Conservation (phyloP, 2,888 invertebrate species). For the Amphipoea oculea region DNA sequence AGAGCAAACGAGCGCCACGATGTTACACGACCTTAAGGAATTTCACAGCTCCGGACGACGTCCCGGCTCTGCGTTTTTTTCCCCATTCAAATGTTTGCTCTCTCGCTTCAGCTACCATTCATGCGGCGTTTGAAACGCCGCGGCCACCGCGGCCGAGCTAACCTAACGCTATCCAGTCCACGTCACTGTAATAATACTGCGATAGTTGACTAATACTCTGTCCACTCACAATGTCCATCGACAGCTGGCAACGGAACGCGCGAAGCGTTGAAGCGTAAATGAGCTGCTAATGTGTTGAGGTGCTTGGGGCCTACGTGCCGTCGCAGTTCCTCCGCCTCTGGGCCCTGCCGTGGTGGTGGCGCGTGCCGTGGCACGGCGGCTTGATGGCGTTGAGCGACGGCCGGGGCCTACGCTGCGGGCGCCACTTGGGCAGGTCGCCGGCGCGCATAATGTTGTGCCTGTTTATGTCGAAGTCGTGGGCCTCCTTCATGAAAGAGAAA, state of each 20-base stretch:
- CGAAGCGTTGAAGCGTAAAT: slow-evolving; percentile 89
- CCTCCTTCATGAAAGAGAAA: slow-evolving; percentile 92
- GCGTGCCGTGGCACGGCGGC: slow-evolving; percentile 83
- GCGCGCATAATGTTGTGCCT: slow-evolving; percentile 91
- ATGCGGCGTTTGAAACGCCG: slow-evolving; percentile 86
- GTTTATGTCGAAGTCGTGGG: slow-evolving; percentile 91
- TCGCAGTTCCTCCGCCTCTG: slow-evolving; percentile 88
- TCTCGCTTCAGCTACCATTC: slow-evolving; percentile 89
- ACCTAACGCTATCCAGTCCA: slow-evolving; percentile 89
- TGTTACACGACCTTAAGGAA: slow-evolving; percentile 89
- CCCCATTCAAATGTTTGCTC: slow-evolving; percentile 88
- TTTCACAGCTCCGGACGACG: slow-evolving; percentile 88
- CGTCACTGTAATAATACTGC: slow-evolving; percentile 91
- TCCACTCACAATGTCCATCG: slow-evolving; percentile 89
- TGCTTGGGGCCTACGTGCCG: slow-evolving; percentile 82
- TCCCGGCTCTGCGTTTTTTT: slow-evolving; percentile 83
- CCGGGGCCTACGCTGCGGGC: slow-evolving; percentile 85
- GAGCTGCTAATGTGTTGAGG: slow-evolving; percentile 80
- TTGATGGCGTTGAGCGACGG: slow-evolving; percentile 84
- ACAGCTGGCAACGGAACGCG: slow-evolving; percentile 89
- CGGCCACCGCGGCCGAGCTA: slow-evolving; percentile 85
- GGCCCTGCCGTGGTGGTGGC: slow-evolving; percentile 87
- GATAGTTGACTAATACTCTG: slow-evolving; percentile 91
- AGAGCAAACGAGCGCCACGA: slow-evolving; percentile 89
- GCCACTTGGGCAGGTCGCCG: slow-evolving; percentile 85